Percentiles rank a stretch among this genome's conserved stretches.
phyloP scores from a whole-genome alignment of 2,888 invertebrate species.

The Micoletzkya japonica region DNA sequence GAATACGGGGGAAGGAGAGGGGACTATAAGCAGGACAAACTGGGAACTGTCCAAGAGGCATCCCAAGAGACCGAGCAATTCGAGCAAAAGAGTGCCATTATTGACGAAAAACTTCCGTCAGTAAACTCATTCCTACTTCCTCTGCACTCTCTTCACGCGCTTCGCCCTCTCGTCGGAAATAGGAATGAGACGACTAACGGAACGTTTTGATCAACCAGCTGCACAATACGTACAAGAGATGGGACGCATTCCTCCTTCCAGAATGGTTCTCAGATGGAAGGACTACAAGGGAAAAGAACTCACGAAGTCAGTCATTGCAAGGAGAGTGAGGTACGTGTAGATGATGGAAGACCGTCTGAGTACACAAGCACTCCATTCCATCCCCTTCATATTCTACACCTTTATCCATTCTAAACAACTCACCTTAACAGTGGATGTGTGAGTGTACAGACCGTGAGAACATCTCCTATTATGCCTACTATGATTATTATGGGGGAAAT shows the following conservation, averaged over 20 bases:
- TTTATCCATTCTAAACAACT: not conserved
- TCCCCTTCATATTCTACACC: not conserved
- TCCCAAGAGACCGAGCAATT: not conserved
- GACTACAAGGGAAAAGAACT: not conserved
- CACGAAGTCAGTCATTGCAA: slow-evolving; percentile 51
- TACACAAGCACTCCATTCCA: too few species aligned
- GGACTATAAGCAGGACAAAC: not conserved
- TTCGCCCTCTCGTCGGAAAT: not conserved
- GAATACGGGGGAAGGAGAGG: not conserved
- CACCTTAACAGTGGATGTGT: slow-evolving; percentile 66
- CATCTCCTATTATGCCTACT: slow-evolving; percentile 67
- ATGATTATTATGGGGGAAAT: slow-evolving; percentile 67
- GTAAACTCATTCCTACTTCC: not conserved
- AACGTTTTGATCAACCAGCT: too few species aligned
- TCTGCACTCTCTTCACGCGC: not conserved
- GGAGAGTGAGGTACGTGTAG: slow-evolving; percentile 64
- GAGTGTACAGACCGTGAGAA: slow-evolving; percentile 67
- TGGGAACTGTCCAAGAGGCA: not conserved
- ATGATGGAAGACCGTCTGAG: slow-evolving; percentile 64
- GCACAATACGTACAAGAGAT: too few species aligned
- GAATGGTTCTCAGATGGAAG: not conserved
- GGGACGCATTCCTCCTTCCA: too few species aligned
- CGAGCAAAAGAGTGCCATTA: not conserved
- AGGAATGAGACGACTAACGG: too few species aligned
- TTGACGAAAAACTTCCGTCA: too few species aligned